A percentile compares a stretch with the other conserved stretches of the same genome.
phyloP scores from a whole-genome alignment of 2,797 vertebrate species.

The Acrocephalus scirpaceus region DNA sequence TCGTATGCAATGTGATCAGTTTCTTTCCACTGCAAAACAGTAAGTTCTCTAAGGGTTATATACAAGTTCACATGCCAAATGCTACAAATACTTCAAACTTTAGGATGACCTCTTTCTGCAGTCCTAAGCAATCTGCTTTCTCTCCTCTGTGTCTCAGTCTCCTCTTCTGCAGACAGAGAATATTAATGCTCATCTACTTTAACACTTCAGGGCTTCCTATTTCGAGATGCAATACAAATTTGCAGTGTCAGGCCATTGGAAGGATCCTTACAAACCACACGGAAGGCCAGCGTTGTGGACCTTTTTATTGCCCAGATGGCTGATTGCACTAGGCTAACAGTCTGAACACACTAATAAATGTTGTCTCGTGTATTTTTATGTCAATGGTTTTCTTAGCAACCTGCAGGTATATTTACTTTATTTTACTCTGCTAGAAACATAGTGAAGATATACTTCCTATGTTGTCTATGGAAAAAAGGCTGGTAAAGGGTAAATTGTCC shows the following conservation, averaged over 20 bases:
- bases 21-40: not conserved
- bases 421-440: slow-evolving; percentile 15
- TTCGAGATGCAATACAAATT: not conserved
- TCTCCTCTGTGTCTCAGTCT: not conserved
- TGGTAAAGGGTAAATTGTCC: slow-evolving; percentile 43
- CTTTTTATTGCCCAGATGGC: not conserved
- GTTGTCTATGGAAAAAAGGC: not conserved
- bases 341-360: not conserved
- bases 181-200: not conserved
- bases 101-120: not conserved
- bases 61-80: not conserved
- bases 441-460: not conserved
- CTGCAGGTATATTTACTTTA: not conserved
- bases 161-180: not conserved
- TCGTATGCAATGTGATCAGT: not conserved
- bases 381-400: not conserved
- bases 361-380: not conserved
- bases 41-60: not conserved
- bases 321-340: not conserved
- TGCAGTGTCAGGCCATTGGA: not conserved
- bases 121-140: not conserved
- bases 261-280: not conserved
- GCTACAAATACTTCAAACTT: slow-evolving; percentile 1
- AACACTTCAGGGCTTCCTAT: not conserved
- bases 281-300: not conserved